Conservation (phyloP, 1,140 invertebrate genomes). For the Drosophila nigrodunni region DNA sequence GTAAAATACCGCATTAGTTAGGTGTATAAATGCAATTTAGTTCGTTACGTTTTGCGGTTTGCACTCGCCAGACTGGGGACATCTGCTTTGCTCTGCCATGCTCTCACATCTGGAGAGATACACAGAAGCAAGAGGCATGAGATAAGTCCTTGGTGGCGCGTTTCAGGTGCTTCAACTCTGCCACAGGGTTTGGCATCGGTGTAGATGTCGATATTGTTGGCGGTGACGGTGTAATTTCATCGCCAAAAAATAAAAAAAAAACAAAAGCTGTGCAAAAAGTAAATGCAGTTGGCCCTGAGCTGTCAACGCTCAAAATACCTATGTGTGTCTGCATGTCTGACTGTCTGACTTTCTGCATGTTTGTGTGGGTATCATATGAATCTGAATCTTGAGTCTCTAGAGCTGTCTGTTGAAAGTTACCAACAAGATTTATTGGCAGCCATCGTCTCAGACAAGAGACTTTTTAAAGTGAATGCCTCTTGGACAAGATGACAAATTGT, state of each 20-base stretch:
- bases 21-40: conserved; percentile 81
- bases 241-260: conserved; percentile 59
- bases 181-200: conserved; percentile 32
- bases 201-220: conserved; percentile 40
- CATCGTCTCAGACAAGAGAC: conserved; percentile 66
- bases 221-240: conserved; percentile 73
- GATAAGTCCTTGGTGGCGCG: conserved; percentile 72
- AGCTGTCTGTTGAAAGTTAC: conserved; percentile 71
- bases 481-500: conserved; percentile 72
- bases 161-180: conserved; percentile 77
- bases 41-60: conserved; percentile 77
- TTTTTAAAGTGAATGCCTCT: conserved; percentile 79
- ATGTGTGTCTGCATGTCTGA: conserved; percentile 1
- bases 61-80: conserved; percentile 32
- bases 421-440: conserved; percentile 76
- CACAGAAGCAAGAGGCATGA: conserved; percentile 1
- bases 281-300: conserved; percentile 82
- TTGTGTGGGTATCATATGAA: conserved; percentile 28
- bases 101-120: not conserved
- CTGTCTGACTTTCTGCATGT: not conserved
- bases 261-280: conserved; percentile 60
- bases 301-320: conserved; percentile 55
- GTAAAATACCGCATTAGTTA: conserved; percentile 77
- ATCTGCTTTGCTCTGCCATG: not conserved
- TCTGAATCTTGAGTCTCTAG: conserved; percentile 46